Base-by-base conservation (phyloP, 2,797 vertebrate genomes). In the Hipposideros larvatus region DNA sequence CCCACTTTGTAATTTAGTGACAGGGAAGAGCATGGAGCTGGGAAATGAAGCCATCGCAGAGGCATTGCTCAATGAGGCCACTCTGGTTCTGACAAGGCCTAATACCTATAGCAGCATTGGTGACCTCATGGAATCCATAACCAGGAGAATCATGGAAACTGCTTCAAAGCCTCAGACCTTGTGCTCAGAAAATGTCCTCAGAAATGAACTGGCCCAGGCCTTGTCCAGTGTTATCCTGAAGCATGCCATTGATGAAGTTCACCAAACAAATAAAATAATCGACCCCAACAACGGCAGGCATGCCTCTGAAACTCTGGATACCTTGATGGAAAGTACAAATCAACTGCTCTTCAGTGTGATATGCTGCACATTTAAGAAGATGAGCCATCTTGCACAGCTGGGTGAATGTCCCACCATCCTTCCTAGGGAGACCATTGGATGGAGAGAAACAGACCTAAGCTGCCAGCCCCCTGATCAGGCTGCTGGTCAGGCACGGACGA, bases 301-400 rank as follows among this genome's bases (percentile, higher is more conserved):
- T 18, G 43, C 86, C 0, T 86, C 98, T 3, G 96, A 59, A 77
- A 97, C 98, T 9, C 98, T 99, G 70, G 98, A 98, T 66, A 95
- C 99, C 95, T 98, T 99, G 41, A 98, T 99, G 96, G 99, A 99
- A 68, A 99, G 98, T 93, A 98, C 99, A 57, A 99, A 99, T 1
- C 98, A 98, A 90, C 98, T 99, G 97, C 98, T 99, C 31, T 99
- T 99, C 97, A 98, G 99, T 6, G 97, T 99, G 59, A 98, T 99
- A 28, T 99, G 99, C 97, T 98, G 99, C 97, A 99, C 99, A 0
- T 99, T 99, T 97, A 99, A 99, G 98, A 99, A 99, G 98, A 99
- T 99, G 97, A 98, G 98, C 0, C 98, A 99, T 74, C 98, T 99
- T 85, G 98, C 98, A 55, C 98, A 90, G 87, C 97, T 96, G 79